phyloP scores from a whole-genome alignment of 2,797 vertebrate genomes.

The Acanthornis magna region DNA sequence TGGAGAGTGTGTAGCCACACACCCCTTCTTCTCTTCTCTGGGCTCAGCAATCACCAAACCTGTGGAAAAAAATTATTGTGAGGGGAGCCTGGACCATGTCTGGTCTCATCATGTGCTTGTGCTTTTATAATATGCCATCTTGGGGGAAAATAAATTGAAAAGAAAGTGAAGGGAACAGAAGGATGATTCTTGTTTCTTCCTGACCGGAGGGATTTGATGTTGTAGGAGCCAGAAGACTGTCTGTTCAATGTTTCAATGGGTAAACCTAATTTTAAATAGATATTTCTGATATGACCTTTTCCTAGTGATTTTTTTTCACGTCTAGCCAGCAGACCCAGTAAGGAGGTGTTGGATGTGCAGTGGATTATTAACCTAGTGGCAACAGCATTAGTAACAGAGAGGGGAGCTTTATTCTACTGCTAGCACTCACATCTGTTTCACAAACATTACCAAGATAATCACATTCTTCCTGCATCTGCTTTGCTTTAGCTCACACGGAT shows the following conservation, averaged over 20 bases:
- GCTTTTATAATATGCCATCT: background rate
- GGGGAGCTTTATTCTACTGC: slow-evolving; percentile 42
- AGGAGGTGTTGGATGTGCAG: background rate
- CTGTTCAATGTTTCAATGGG: background rate
- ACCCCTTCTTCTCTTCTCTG: background rate
- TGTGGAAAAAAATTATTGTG: background rate
- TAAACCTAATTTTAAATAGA: slow-evolving; percentile 13
- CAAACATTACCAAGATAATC: slow-evolving; percentile 64
- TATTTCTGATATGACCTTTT: slow-evolving; percentile 11
- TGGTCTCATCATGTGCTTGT: background rate
- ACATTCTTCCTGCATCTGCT: slow-evolving; percentile 64
- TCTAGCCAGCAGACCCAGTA: background rate
- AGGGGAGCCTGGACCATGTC: background rate
- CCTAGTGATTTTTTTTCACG: background rate
- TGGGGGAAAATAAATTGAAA: background rate
- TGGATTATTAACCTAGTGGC: slow-evolving; percentile 48
- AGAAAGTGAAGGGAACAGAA: background rate
- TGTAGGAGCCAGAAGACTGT: background rate
- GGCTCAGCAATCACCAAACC: background rate
- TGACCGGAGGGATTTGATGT: background rate
- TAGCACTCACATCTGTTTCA: slow-evolving; percentile 31
- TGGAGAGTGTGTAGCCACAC: fast-evolving
- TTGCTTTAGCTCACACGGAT: slow-evolving; percentile 65
- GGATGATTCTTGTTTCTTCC: background rate
- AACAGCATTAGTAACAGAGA: slow-evolving; percentile 43